phyloP scores from a whole-genome alignment of 2,113 vertebrate species.

The Myxocyprinus asiaticus region DNA sequence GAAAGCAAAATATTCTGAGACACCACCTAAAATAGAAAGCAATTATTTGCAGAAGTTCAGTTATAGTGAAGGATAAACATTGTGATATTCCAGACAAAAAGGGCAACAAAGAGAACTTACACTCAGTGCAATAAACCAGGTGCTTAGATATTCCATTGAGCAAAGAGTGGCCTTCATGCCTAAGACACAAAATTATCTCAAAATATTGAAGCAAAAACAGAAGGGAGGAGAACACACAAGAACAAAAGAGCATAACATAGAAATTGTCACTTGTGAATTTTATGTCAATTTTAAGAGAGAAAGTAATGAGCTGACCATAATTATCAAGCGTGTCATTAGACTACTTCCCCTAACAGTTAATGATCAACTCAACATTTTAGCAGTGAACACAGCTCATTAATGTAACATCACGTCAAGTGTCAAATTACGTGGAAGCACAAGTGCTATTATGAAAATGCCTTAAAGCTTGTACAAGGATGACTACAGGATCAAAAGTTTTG shows the following conservation, averaged over 20 bases:
- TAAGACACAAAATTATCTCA: neutral
- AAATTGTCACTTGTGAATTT: too few species aligned
- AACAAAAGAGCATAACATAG: neutral
- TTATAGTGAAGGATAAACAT: neutral
- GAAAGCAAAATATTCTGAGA: constrained; percentile 56
- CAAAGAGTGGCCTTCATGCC: neutral
- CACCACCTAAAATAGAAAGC: constrained; percentile 55
- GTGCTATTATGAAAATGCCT: neutral
- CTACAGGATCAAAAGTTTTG: neutral
- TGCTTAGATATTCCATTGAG: constrained; percentile 22
- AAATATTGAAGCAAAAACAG: too few species aligned
- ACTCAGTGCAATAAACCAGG: constrained; percentile 28
- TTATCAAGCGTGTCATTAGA: neutral
- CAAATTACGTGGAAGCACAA: neutral
- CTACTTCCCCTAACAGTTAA: neutral
- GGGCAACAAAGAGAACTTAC: constrained; percentile 5
- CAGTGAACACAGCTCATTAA: constrained; percentile 14
- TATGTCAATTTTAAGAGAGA: neutral
- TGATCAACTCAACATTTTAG: constrained; percentile 16
- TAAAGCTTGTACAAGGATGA: neutral
- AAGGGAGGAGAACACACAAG: too few species aligned
- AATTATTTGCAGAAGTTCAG: neutral
- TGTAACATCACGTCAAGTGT: constrained; percentile 22
- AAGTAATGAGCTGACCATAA: neutral
- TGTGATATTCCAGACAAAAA: neutral